phyloP scores from a whole-genome alignment of 2,888 invertebrate species.

The Meandrusa payeni region DNA sequence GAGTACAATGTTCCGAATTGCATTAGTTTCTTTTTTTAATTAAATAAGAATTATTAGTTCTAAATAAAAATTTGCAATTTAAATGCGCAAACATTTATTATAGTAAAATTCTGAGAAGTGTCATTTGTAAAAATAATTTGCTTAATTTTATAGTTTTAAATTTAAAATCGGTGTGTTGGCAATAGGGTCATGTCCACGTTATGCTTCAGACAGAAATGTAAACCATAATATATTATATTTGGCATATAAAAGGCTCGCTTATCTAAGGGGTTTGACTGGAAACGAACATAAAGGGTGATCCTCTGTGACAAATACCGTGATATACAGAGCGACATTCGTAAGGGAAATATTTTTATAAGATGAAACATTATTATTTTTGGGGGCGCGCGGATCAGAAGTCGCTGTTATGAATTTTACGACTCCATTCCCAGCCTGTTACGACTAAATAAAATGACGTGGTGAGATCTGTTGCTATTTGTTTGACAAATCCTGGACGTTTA shows the following conservation, averaged over 20 bases:
- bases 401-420: slow-evolving; percentile 67
- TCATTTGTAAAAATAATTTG: too few relatives aligned
- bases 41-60: too few relatives aligned
- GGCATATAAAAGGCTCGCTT: slow-evolving; percentile 81
- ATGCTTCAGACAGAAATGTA: slow-evolving; percentile 62
- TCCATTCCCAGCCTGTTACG: slow-evolving; percentile 39
- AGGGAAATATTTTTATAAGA: slow-evolving; percentile 81
- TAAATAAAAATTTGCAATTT: too few relatives aligned
- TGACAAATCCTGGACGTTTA: not conserved
- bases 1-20: too few relatives aligned
- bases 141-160: too few relatives aligned
- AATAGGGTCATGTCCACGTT: slow-evolving; percentile 46
- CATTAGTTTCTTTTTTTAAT: too few relatives aligned
- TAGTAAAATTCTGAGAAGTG: too few relatives aligned
- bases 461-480: slow-evolving; percentile 15
- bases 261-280: slow-evolving; percentile 81
- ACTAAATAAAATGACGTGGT: slow-evolving; percentile 26
- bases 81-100: too few relatives aligned
- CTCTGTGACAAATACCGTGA: slow-evolving; percentile 81
- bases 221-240: slow-evolving; percentile 81
- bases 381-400: slow-evolving; percentile 72
- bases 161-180: too few relatives aligned
- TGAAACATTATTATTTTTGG: slow-evolving; percentile 81
- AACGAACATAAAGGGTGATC: slow-evolving; percentile 82
- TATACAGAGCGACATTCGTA: slow-evolving; percentile 79